phyloP scores from a whole-genome alignment of 2,113 vertebrate genomes.

The Sylvilagus bachmani region DNA sequence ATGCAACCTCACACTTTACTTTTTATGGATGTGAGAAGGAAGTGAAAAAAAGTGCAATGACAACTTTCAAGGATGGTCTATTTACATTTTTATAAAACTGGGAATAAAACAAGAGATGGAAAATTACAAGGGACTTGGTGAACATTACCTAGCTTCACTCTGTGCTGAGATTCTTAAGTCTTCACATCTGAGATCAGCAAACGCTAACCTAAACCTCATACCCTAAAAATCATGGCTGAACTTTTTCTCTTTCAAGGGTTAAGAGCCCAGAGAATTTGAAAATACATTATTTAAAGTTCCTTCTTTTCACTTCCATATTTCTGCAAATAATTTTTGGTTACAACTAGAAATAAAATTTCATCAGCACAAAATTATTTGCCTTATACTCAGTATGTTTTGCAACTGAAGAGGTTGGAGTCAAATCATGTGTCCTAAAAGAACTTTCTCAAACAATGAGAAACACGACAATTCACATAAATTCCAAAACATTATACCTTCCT shows the following conservation, averaged over 20 bases:
- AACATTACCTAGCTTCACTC: background rate
- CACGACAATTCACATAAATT: background rate
- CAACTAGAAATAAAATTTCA: background rate
- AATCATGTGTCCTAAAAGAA: background rate
- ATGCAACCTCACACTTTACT: background rate
- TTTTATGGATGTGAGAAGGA: background rate
- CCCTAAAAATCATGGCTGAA: background rate
- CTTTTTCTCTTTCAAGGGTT: background rate
- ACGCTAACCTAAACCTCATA: background rate
- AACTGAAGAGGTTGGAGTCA: constrained; percentile 19
- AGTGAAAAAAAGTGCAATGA: background rate
- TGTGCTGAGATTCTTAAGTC: background rate
- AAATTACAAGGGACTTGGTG: background rate
- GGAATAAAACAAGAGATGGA: background rate
- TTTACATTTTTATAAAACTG: constrained; percentile 40
- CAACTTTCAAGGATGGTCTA: background rate
- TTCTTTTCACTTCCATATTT: background rate
- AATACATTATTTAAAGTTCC: background rate
- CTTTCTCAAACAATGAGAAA: background rate
- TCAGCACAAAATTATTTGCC: background rate
- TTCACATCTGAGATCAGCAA: constrained; percentile 21
- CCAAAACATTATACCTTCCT: background rate
- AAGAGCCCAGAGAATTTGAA: background rate
- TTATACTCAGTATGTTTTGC: constrained; percentile 3
- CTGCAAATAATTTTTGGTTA: constrained; percentile 4